Percentiles rank a stretch among this genome's conserved stretches.
These are phyloP conservation scores for Barbus barbus DNA, from an alignment of 2,113 vertebrate genomes.

Conservation along the genomic window DNA sequence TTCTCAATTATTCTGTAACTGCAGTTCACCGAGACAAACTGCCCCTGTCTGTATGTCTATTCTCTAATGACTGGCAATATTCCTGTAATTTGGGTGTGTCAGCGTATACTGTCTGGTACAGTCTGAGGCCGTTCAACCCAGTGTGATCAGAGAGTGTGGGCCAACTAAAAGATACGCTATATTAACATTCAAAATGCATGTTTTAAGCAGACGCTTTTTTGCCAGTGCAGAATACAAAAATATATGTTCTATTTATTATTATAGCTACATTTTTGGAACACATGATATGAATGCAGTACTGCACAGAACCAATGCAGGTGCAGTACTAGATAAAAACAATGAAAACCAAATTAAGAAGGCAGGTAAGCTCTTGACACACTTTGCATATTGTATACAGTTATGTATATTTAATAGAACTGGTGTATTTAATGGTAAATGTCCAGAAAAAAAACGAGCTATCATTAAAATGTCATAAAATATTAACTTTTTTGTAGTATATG, in stretches of 20 bases:
- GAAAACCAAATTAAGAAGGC: not conserved
- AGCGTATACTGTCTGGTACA: not conserved
- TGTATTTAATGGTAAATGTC: not conserved
- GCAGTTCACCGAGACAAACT: constrained; percentile 1
- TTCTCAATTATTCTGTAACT: too few species aligned
- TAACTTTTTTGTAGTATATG: too few species aligned
- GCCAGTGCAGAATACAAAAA: not conserved
- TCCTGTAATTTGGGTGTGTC: constrained; percentile 37
- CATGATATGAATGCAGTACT: not conserved
- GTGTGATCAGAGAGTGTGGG: not conserved
- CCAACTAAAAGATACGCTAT: constrained; percentile 1
- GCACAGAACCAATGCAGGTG: not conserved
- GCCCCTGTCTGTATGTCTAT: constrained; percentile 12
- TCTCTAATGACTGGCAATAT: constrained; percentile 19
- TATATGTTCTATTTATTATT: not conserved
- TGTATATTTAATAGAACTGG: not conserved
- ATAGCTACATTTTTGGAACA: not conserved
- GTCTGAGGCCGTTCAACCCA: not conserved
- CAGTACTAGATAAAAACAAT: not conserved
- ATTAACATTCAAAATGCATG: not conserved
- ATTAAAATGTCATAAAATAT: too few species aligned
- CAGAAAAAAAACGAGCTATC: not conserved
- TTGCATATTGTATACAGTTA: not conserved
- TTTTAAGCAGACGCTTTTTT: not conserved
- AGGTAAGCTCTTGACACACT: not conserved